A percentile compares a stretch with the other conserved stretches of the same genome.
phyloP scores from a whole-genome alignment of 2,113 vertebrate species.

The Pseudorasbora parva region DNA sequence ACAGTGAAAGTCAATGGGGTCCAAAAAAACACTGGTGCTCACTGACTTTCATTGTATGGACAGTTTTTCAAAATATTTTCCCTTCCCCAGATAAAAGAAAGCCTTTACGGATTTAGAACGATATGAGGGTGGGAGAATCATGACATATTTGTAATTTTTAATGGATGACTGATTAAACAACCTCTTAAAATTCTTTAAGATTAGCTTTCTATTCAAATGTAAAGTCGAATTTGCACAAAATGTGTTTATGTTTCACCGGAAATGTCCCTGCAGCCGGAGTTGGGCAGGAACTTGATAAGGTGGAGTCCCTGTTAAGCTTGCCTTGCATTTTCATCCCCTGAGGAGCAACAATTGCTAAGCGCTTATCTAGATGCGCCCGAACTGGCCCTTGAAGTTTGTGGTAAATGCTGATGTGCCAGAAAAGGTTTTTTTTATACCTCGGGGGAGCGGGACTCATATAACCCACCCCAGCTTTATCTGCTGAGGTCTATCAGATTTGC shows the following conservation, averaged over 20 bases:
- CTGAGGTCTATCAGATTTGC: conserved; percentile 33
- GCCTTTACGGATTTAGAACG: no score
- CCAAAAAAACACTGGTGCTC: neutral
- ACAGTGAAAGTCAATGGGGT: neutral
- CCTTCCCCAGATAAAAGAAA: neutral
- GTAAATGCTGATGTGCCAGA: conserved; percentile 47
- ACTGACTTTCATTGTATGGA: neutral
- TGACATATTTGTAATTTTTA: neutral
- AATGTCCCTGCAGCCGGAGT: conserved; percentile 43
- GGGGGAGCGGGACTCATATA: conserved; percentile 13
- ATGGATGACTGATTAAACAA: neutral
- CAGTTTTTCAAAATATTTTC: neutral
- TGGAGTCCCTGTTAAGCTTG: conserved; percentile 41
- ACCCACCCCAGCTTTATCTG: conserved; percentile 46
- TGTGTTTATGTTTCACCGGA: conserved; percentile 40
- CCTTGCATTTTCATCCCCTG: conserved; percentile 20
- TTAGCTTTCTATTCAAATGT: conserved; percentile 19
- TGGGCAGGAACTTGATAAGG: conserved; percentile 54
- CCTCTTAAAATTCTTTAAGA: neutral
- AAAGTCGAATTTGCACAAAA: conserved; percentile 31
- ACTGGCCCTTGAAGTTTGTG: conserved; percentile 34
- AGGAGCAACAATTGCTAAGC: conserved; percentile 20
- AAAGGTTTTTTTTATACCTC: conserved; percentile 11
- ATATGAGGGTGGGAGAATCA: neutral
- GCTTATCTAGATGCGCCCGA: conserved; percentile 42